Conservation (phyloP, 2,797 vertebrate genomes). For the Gymnopithys bicolor region DNA sequence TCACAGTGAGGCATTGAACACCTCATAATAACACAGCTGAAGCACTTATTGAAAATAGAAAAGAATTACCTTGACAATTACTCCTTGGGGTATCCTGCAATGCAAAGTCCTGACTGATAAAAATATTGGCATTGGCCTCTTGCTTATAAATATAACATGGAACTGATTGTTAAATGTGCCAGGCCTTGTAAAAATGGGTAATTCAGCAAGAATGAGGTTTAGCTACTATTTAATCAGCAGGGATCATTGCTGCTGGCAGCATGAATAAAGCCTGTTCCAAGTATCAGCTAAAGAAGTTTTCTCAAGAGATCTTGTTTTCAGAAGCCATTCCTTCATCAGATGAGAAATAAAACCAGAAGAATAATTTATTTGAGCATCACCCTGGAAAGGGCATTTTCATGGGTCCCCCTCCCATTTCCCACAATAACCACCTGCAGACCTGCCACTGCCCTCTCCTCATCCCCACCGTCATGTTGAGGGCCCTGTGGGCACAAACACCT, state of each 20-base stretch:
- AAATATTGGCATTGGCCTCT: conserved; percentile 32
- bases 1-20: background rate
- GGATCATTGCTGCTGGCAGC: conserved; percentile 3
- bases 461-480: background rate
- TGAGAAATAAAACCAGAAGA: conserved; percentile 21
- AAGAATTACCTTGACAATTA: background rate
- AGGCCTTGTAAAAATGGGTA: background rate
- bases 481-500: background rate
- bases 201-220: conserved; percentile 9
- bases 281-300: conserved; percentile 21
- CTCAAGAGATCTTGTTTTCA: conserved; percentile 26
- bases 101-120: background rate
- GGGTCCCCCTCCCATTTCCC: background rate
- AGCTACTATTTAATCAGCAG: conserved; percentile 25
- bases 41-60: background rate
- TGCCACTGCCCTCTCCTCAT: background rate
- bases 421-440: background rate
- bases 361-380: background rate
- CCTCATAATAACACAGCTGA: background rate
- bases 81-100: background rate
- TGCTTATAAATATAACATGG: conserved; percentile 11
- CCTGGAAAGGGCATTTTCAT: background rate
- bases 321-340: background rate
- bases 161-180: background rate
- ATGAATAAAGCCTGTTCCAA: conserved; percentile 14